Evolutionary conservation across 2,888 invertebrate species (phyloP), one percentile per base, ranked within the genome.

Genomic region (Proisotoma minuta): DNA sequence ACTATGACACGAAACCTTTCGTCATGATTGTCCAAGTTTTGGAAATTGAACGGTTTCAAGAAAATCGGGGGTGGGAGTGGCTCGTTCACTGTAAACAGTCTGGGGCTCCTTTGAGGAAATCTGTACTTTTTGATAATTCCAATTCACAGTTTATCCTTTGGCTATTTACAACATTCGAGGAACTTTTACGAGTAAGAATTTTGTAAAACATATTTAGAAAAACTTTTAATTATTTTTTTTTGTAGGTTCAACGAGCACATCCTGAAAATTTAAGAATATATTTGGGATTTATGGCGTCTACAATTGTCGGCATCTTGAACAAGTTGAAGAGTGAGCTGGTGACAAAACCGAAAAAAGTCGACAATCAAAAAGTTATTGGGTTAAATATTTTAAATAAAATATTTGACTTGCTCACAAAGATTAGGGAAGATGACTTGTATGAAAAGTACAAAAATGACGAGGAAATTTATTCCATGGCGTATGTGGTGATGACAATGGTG

Each of bases 1-100:
- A 94, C 77, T 94, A 97, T 78, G 91, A 94, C 75, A 91, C 93
- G 0, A 88, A 88, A 70, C 87, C 91, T 66, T 99, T 97, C 79
- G 86, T 90, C 0, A 76, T 84, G 60, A 80, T 91, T 53, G 77
- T 97, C 1, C 91, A 94, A 77, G 80, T 93, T 15, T 39, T 74
- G 20, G 66, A 68, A 54, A 63, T 71, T 43, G 66, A 67, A 18
- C 61, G 61, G 15, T 66, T 60, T 40, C 43, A 57, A 29, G 59
- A 61, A n/a, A 63, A 66, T 56, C 84, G 84, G 58, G 81, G 82
- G 62, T 94, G 91, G 89, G 79, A 82, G 68, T 94, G 91, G 88
- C 78, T 97, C 27, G 77, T 81, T 27, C 81, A 85, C 0, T 76
- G 91, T 2, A 88, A 91, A 76, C 87, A 87, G 75, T 81, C 85